Evolutionary conservation across 2,797 vertebrate species (phyloP).

Genomic region (Chaunax sp.): DNA sequence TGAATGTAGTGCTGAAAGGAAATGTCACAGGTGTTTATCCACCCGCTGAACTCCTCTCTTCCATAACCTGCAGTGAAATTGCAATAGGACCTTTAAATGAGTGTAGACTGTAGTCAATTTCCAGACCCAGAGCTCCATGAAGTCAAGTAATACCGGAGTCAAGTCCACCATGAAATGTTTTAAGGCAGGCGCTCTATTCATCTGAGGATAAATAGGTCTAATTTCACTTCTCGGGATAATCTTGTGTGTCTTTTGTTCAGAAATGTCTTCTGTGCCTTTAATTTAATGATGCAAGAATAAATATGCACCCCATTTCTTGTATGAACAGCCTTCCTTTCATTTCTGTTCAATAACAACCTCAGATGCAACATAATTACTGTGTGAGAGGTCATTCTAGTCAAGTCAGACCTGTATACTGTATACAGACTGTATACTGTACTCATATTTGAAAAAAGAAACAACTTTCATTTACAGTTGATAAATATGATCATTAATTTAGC

Average conservation of each 20-base stretch:
- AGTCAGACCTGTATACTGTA: constrained; percentile 34
- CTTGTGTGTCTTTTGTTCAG: constrained; percentile 64
- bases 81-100: constrained; percentile 78
- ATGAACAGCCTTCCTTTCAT: constrained; percentile 14
- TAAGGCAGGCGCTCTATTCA: constrained; percentile 59
- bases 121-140: constrained; percentile 77
- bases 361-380: constrained; percentile 45
- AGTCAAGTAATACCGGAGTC: constrained; percentile 67
- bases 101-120: constrained; percentile 80
- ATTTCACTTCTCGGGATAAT: constrained; percentile 56
- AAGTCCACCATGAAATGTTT: constrained; percentile 73
- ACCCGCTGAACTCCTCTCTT: constrained; percentile 73
- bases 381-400: constrained; percentile 58
- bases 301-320: constrained; percentile 36
- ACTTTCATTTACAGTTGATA: constrained; percentile 30
- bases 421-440: too few species aligned
- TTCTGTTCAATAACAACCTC: constrained; percentile 44
- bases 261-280: constrained; percentile 47
- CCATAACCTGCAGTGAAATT: constrained; percentile 77
- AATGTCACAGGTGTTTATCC: constrained; percentile 81
- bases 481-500: constrained; percentile 46
- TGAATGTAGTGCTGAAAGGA: constrained; percentile 64
- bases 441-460: too few species aligned
- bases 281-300: constrained; percentile 49
- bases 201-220: constrained; percentile 59